phyloP scores from a whole-genome alignment of 2,113 vertebrate species.

The Limanda limanda region DNA sequence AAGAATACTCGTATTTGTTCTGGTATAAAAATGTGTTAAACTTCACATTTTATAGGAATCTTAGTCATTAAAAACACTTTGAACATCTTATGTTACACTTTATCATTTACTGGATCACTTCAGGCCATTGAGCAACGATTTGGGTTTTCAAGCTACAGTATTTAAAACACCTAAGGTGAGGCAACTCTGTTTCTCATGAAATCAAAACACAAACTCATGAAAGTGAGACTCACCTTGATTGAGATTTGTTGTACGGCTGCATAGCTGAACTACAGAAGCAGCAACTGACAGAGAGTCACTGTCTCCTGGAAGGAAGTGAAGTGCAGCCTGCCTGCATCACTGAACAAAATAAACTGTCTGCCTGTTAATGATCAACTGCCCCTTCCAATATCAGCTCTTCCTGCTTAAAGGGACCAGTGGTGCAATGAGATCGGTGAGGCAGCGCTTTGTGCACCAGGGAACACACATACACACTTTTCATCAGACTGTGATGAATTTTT shows the following conservation, averaged over 20 bases:
- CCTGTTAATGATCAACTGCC: constrained; percentile 79
- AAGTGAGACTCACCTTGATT: constrained; percentile 67
- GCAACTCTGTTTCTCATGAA: fast-evolving
- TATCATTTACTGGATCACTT: too few relatives aligned
- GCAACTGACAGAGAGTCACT: constrained; percentile 19
- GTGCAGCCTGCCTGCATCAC: constrained; percentile 66
- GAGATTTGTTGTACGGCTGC: constrained; percentile 21
- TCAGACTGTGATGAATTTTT: not conserved
- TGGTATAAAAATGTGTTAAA: too few relatives aligned
- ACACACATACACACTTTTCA: not conserved
- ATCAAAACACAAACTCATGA: not conserved
- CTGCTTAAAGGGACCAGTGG: constrained; percentile 31
- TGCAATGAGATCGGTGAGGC: constrained; percentile 1
- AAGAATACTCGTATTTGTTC: too few relatives aligned
- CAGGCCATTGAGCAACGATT: not conserved
- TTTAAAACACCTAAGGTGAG: not conserved
- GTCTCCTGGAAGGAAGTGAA: constrained; percentile 66
- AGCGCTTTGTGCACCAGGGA: not conserved
- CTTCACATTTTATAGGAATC: too few relatives aligned
- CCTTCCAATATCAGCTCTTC: constrained; percentile 27
- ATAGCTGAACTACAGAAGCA: constrained; percentile 16
- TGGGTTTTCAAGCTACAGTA: not conserved
- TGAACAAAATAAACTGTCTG: constrained; percentile 68
- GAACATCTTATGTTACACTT: too few relatives aligned
- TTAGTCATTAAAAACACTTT: too few relatives aligned